Evolutionary conservation across 1,140 invertebrate species (phyloP).

Genomic region (Drosophila baimaii): DNA sequence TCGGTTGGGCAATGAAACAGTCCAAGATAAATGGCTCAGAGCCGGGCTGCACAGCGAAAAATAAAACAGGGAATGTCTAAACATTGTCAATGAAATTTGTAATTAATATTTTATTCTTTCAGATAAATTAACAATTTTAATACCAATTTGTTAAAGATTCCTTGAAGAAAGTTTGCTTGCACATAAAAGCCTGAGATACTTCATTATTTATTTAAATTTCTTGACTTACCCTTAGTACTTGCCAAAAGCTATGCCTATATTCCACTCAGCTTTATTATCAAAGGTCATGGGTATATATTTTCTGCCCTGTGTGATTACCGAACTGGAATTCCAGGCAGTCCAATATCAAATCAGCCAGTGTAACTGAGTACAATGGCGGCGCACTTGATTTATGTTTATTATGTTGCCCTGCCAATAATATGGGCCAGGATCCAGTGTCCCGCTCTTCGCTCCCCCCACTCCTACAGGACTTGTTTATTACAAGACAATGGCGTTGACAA

Average conservation of each 20-base stretch:
- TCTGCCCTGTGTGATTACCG: constrained; percentile 4
- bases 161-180: too few relatives aligned
- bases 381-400: constrained; percentile 80
- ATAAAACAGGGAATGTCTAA: background rate
- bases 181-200: too few relatives aligned
- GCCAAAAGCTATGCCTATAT: background rate
- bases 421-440: constrained; percentile 8
- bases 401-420: constrained; percentile 74
- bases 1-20: constrained; percentile 37
- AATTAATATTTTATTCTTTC: too few relatives aligned
- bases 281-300: background rate
- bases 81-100: too few relatives aligned
- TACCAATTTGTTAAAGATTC: too few relatives aligned
- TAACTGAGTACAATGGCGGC: constrained; percentile 56
- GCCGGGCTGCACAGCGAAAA: constrained; percentile 16
- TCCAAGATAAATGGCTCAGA: constrained; percentile 50
- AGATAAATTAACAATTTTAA: too few relatives aligned
- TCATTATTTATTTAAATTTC: too few relatives aligned
- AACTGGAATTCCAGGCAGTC: constrained; percentile 24
- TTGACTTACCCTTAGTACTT: background rate
- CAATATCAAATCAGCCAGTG: constrained; percentile 37
- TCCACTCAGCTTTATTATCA: background rate
- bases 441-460: background rate
- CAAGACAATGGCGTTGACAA: constrained; percentile 78
- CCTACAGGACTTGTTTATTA: constrained; percentile 51